Evolutionary conservation across 2,797 vertebrate species (phyloP), one percentile per base, ranked within the genome.

Genomic region (Sebastes flavidus): DNA sequence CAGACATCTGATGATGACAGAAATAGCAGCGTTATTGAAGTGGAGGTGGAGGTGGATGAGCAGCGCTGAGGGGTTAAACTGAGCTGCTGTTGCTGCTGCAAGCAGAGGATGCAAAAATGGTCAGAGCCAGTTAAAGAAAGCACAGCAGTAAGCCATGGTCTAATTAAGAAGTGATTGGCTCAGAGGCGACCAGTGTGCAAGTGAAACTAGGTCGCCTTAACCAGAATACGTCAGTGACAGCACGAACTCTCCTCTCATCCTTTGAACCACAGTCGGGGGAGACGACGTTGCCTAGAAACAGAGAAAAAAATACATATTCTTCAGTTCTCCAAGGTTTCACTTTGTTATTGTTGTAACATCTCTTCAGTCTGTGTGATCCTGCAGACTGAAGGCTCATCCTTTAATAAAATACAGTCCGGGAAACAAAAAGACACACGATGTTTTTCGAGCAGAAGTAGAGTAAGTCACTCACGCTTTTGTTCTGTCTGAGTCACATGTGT

Each of bases 241-340:
- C 59, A 4, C 49, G 46, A 89, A 84, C 79, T 63, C 49, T 8
- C 11, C 13, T 27, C 62, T 84, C 36, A 72, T 74, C 66, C 24
- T 76, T 68, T 86, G 66, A 86, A 78, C 6, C 58, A 0, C 60
- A 18, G 77, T 54, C 36, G 20, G 52, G 29, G 4, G 75, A 66
- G 82, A 79, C 22, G 56, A 66, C 36, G 92, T 92, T 94, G 93
- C 92, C 84, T 92, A 58, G 92, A 62, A 91, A 95, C 92, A 84
- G 87, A 82, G 60, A 83, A 69, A 22, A 83, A 74, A 29, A 52
- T 30, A 78, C 70, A 73, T 66, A 55, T 75, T 72, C 29, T 59
- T 70, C 56, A 27, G 2, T 69, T 77, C 20, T 72, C 60, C 66
- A 25, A 38, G 72, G 71, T 54, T 77, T 58, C 38, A 22, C 18